phyloP scores from a whole-genome alignment of 2,797 vertebrate genomes.

The Micrastur ruficollis region DNA sequence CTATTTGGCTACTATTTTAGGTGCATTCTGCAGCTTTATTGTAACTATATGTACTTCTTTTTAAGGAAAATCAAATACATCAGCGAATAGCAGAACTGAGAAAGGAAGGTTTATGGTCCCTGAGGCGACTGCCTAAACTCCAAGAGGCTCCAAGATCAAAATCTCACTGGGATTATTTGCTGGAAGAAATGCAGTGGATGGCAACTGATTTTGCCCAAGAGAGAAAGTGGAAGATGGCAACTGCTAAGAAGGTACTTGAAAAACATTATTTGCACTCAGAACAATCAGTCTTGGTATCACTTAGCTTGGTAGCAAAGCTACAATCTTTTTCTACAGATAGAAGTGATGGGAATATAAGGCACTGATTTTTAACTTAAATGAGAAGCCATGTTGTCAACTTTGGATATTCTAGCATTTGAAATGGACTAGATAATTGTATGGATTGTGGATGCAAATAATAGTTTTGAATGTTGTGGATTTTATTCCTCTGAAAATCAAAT shows the following conservation, averaged over 20 bases:
- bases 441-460: not conserved
- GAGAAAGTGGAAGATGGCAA: constrained; percentile 95
- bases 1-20: not conserved
- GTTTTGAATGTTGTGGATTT: not conserved
- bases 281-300: not conserved
- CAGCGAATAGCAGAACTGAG: constrained; percentile 93
- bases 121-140: constrained; percentile 90
- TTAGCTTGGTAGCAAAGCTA: not conserved
- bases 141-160: constrained; percentile 91
- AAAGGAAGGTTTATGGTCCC: constrained; percentile 95
- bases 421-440: not conserved
- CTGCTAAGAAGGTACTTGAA: constrained; percentile 90
- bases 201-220: constrained; percentile 98
- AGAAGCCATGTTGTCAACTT: not conserved
- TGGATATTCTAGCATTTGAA: not conserved
- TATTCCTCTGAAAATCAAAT: not conserved
- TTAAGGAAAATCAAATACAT: constrained; percentile 92
- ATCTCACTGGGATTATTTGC: constrained; percentile 96
- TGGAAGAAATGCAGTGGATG: constrained; percentile 99
- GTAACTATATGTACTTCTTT: not conserved
- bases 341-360: not conserved
- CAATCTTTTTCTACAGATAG: not conserved
- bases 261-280: not conserved
- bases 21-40: not conserved
- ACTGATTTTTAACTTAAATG: not conserved